phyloP scores from a whole-genome alignment of 2,888 invertebrate species.

The Meandrusa payeni region DNA sequence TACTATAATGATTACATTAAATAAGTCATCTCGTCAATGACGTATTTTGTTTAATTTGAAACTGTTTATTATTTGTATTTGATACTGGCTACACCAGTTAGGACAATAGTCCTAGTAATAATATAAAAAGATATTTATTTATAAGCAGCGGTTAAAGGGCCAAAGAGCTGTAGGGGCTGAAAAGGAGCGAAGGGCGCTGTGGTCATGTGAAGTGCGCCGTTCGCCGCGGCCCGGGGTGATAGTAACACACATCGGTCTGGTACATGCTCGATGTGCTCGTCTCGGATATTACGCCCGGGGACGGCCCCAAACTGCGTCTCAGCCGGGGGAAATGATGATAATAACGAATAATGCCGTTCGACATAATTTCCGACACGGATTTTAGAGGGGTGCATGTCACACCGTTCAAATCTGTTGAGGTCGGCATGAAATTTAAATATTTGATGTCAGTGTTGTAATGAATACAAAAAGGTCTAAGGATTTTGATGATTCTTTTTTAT shows the following conservation, averaged over 20 bases:
- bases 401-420: no score
- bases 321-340: slow-evolving; percentile 33
- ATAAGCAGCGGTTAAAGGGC: background rate
- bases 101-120: no score
- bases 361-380: slow-evolving; percentile 41
- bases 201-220: background rate
- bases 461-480: no score
- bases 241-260: slow-evolving; percentile 1
- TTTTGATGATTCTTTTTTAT: no score
- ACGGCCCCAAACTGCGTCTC: slow-evolving; percentile 24
- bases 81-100: no score
- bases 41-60: no score
- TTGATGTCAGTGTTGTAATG: no score
- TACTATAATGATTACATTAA: no score
- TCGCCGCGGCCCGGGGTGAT: background rate
- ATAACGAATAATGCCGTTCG: slow-evolving; percentile 41
- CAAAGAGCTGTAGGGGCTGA: background rate
- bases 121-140: no score
- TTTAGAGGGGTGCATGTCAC: slow-evolving; percentile 28
- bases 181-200: background rate
- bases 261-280: slow-evolving; percentile 31
- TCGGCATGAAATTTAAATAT: no score
- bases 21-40: no score
- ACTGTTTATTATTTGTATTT: no score
- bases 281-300: slow-evolving; percentile 14